phyloP scores from a whole-genome alignment of 2,888 invertebrate genomes.

The Hoplodrina ambigua region DNA sequence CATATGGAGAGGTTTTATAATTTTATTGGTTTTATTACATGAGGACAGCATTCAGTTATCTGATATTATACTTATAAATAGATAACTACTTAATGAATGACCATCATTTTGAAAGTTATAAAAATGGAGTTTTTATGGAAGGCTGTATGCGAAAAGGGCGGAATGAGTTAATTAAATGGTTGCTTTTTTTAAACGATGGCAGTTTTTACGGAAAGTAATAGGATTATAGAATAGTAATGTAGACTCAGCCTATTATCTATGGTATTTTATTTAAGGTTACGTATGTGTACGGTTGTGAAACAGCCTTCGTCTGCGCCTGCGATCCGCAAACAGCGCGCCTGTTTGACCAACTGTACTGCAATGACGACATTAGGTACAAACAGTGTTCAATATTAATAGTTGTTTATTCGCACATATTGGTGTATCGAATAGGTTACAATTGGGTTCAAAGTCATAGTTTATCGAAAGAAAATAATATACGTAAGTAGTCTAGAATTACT shows the following conservation, averaged over 20 bases:
- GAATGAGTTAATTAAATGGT: background rate
- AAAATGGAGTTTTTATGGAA: conserved; percentile 8
- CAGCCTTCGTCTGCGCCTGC: conserved; percentile 59
- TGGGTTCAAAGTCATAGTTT: conserved; percentile 32
- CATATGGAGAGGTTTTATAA: conserved; percentile 15
- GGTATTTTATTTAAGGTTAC: conserved; percentile 50
- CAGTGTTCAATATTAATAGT: conserved; percentile 20
- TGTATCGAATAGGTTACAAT: conserved; percentile 40
- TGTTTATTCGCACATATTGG: conserved; percentile 39
- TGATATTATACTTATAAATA: conserved; percentile 7
- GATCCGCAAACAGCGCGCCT: conserved; percentile 52
- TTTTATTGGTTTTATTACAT: conserved; percentile 8
- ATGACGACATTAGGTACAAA: conserved; percentile 38
- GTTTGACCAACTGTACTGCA: conserved; percentile 58
- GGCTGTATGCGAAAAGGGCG: background rate
- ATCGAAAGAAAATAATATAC: conserved; percentile 2
- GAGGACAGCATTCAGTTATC: conserved; percentile 1
- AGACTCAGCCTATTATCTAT: conserved; percentile 34
- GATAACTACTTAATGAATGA: conserved; percentile 12
- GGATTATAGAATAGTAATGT: conserved; percentile 3
- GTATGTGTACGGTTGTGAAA: conserved; percentile 56
- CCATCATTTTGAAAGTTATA: background rate
- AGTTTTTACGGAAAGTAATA: conserved; percentile 8
- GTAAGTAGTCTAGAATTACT: background rate
- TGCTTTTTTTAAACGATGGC: conserved; percentile 1